Base-by-base conservation (phyloP, 2,888 invertebrate genomes). In the Blastobasis lacticolella region DNA sequence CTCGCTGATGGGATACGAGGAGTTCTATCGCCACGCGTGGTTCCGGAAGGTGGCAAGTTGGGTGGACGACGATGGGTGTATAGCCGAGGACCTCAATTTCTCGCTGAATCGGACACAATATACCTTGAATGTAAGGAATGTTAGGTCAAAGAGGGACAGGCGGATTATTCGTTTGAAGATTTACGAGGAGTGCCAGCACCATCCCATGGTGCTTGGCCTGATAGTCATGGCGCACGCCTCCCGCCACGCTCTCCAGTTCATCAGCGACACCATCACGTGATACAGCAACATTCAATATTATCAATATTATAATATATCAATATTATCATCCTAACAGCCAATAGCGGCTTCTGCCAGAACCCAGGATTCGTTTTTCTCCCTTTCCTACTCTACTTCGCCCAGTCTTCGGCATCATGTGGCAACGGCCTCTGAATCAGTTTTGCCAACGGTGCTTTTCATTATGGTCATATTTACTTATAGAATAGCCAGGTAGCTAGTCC, bases 51-150 rank as follows among this genome's bases (percentile, higher is more conserved):
- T 56, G 4, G 48, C 58, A 2, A 67, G 66, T 49, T 74, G 73
- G 73, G 54, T 71, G 5, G 64, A 69, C 45, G 54, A 64, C 5
- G 49, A 61, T 0, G 73, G 70, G 1, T 74, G 74, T 40, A 55
- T 71, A 4, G 43, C 52, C 4, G 74, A 73, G 51, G 54, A 59
- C 42, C 54, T 38, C 4, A 71, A 71, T 50, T 48, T 48, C 36
- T 10, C 38, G n/a, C 38, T 51, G n/a, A 51, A 51, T n/a, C 42
- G 48, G 37, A 48, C 51, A 23, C 2, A 3, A 23, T 23, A 23
- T 23, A 23, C 23, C 23, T 23, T 23, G 45, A 45, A 10, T 9
- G 5, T 42, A n/a, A 47, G 9, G 37, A 9, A 46, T 5, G 2
- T 9, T 8, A 7, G 4, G 38, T 7, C 6, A 38, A 46, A n/a